phyloP scores from a whole-genome alignment of 2,797 vertebrate genomes.

The Pampus argenteus region DNA sequence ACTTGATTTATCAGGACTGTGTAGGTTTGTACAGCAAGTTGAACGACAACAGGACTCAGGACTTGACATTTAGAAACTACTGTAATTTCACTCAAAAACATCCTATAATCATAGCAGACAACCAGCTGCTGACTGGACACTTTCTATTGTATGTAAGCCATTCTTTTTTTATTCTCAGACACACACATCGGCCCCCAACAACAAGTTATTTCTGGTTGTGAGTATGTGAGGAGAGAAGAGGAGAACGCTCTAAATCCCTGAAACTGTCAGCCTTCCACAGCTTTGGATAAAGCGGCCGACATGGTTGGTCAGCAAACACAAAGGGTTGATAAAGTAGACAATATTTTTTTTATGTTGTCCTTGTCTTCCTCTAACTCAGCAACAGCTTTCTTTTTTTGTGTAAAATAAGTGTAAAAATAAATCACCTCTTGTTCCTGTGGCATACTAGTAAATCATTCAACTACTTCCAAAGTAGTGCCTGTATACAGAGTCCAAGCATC shows the following conservation, averaged over 20 bases:
- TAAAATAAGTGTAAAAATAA: slow-evolving; percentile 47
- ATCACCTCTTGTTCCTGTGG: not conserved
- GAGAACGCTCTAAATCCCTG: slow-evolving; percentile 32
- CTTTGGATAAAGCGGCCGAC: slow-evolving; percentile 43
- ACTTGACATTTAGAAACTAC: slow-evolving; percentile 4
- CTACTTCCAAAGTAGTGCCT: slow-evolving; percentile 37
- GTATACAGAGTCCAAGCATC: slow-evolving; percentile 10
- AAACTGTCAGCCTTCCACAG: slow-evolving; percentile 40
- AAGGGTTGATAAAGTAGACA: slow-evolving; percentile 42
- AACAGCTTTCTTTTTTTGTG: slow-evolving; percentile 29
- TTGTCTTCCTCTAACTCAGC: slow-evolving; percentile 36
- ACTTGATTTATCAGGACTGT: slow-evolving; percentile 33
- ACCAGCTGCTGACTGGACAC: slow-evolving; percentile 20
- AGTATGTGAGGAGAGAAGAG: not conserved
- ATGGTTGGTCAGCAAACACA: slow-evolving; percentile 44
- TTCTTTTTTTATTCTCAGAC: slow-evolving; percentile 26
- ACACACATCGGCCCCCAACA: slow-evolving; percentile 24
- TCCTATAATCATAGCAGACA: slow-evolving; percentile 25
- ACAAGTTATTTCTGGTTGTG: slow-evolving; percentile 39
- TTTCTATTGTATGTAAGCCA: slow-evolving; percentile 17
- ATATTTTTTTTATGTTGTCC: slow-evolving; percentile 39
- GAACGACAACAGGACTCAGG: not conserved
- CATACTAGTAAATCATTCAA: slow-evolving; percentile 44
- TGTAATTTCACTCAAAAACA: slow-evolving; percentile 9
- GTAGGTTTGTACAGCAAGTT: slow-evolving; percentile 20